Percentiles rank a stretch among this genome's conserved stretches.
phyloP scores from a whole-genome alignment of 2,888 invertebrate genomes.

The Congeria kusceri region DNA sequence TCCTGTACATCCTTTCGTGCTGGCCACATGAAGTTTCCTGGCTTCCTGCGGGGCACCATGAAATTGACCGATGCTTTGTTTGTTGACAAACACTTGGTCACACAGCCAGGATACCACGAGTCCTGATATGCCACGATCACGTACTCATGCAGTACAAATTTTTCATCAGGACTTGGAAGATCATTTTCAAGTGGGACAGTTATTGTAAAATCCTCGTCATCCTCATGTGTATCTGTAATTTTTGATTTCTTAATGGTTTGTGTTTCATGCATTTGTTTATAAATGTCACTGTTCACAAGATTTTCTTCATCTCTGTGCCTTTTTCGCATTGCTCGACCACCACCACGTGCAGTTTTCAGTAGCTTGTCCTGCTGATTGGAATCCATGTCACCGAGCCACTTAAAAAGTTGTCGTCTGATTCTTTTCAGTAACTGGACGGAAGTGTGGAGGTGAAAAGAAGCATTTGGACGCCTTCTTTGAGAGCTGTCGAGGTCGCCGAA shows the following conservation, averaged over 20 bases:
- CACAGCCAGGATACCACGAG: constrained; percentile 32
- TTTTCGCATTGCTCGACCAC: constrained; percentile 2
- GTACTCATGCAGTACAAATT: constrained; percentile 19
- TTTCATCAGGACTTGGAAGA: neutral
- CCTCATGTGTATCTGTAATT: neutral
- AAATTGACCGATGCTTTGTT: constrained; percentile 12
- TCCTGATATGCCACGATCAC: constrained; percentile 33
- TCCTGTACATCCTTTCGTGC: constrained; percentile 22
- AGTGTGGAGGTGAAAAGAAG: constrained; percentile 22
- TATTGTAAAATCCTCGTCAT: neutral
- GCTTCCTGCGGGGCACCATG: constrained; percentile 1
- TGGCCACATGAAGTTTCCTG: constrained; percentile 29
- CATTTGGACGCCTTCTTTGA: constrained; percentile 14
- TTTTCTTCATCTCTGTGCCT: constrained; percentile 3
- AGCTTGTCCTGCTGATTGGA: too few species aligned
- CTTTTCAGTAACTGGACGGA: constrained; percentile 57
- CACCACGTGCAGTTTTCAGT: too few species aligned
- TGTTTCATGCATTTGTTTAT: neutral
- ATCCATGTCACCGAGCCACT: too few species aligned
- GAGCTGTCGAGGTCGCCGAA: constrained; percentile 15
- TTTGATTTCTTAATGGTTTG: neutral
- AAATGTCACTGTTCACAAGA: neutral
- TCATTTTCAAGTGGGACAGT: neutral
- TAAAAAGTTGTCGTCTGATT: too few species aligned
- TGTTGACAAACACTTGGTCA: neutral